Conservation (phyloP, 2,888 invertebrate genomes). For the Pollenia labialis region DNA sequence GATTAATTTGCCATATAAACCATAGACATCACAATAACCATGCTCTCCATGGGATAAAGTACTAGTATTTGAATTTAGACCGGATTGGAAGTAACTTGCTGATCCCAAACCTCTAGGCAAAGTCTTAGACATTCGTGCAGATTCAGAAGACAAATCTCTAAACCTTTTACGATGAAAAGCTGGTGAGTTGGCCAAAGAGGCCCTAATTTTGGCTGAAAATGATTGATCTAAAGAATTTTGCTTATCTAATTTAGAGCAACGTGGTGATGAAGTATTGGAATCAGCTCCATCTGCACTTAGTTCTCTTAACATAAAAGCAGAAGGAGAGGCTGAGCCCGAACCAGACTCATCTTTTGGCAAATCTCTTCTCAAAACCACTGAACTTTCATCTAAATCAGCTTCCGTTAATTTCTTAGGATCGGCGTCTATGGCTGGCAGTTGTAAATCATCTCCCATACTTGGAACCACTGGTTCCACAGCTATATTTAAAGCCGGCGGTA, state of each 20-base stretch:
- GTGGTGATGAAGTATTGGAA: conserved; percentile 78
- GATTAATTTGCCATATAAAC: conserved; percentile 94
- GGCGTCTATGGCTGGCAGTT: conserved; percentile 81
- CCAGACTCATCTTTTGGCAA: conserved; percentile 78
- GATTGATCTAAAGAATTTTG: conserved; percentile 87
- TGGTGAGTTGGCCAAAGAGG: conserved; percentile 87
- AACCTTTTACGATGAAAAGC: conserved; percentile 87
- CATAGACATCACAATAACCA: conserved; percentile 93
- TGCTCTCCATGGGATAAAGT: conserved; percentile 87
- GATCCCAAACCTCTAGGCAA: conserved; percentile 88
- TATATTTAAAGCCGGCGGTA: conserved; percentile 74
- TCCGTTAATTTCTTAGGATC: conserved; percentile 81
- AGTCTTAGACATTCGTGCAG: conserved; percentile 90
- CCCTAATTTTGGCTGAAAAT: conserved; percentile 86
- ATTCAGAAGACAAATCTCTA: conserved; percentile 85
- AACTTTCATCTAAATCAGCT: conserved; percentile 81
- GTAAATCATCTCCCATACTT: conserved; percentile 82
- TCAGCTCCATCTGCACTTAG: conserved; percentile 76
- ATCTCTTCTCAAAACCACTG: conserved; percentile 80
- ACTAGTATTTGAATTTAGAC: conserved; percentile 85
- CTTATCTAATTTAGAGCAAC: conserved; percentile 87
- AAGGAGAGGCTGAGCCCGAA: conserved; percentile 73
- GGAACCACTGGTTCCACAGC: conserved; percentile 70
- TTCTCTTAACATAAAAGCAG: conserved; percentile 74
- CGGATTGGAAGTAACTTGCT: conserved; percentile 79